Percentiles rank a stretch among this genome's conserved stretches.
Conservation (phyloP, 2,888 invertebrate genomes). For the Ochropacha duplaris region DNA sequence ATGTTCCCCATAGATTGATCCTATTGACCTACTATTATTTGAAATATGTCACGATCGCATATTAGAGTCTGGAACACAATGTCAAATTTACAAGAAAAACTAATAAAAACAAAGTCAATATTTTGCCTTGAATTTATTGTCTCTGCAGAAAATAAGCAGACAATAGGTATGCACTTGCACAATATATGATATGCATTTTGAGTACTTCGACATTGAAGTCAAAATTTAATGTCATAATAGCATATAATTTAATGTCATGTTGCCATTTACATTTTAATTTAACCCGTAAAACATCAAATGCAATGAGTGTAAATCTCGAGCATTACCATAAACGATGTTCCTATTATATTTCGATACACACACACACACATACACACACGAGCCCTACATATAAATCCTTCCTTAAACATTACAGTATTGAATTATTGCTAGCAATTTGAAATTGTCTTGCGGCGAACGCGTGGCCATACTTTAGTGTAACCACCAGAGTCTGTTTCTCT, state of each 20-base stretch:
- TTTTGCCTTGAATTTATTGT: too few species aligned
- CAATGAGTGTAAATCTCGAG: conserved; percentile 62
- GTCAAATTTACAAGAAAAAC: too few species aligned
- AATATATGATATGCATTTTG: too few species aligned
- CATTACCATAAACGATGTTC: conserved; percentile 64
- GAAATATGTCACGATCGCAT: too few species aligned
- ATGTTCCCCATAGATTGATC: too few species aligned
- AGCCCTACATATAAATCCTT: conserved; percentile 65
- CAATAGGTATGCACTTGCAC: too few species aligned
- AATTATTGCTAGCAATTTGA: conserved; percentile 69
- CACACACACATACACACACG: conserved; percentile 44
- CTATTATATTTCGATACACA: conserved; percentile 55
- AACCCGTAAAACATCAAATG: conserved; percentile 44
- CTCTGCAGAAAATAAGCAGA: too few species aligned
- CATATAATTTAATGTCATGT: neutral
- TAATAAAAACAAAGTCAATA: too few species aligned
- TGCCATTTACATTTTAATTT: conserved; percentile 20
- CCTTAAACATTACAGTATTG: conserved; percentile 57
- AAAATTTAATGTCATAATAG: neutral
- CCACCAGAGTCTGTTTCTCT: conserved; percentile 19
- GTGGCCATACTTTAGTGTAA: conserved; percentile 18
- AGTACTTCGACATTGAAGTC: neutral
- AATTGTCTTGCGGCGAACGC: conserved; percentile 64
- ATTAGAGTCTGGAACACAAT: too few species aligned
- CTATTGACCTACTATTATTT: too few species aligned